Evolutionary conservation across 2,888 invertebrate genomes (phyloP).

Genomic region (Metacarcinus magister): DNA sequence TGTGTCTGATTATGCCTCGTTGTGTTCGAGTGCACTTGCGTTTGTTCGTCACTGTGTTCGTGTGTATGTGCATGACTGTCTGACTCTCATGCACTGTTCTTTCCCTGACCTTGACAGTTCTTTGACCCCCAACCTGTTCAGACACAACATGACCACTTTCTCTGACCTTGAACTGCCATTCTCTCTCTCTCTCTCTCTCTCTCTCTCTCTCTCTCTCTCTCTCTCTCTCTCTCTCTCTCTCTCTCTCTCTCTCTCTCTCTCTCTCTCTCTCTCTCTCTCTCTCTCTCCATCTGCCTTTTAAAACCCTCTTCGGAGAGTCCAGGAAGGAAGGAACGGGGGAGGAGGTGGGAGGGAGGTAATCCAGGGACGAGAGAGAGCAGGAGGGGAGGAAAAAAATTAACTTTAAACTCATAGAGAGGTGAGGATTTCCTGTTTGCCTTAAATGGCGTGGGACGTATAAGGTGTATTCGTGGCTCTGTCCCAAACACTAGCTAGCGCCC

Average conservation of each 20-base stretch:
- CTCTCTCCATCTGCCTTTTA: not conserved
- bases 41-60: not conserved
- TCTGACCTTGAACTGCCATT: constrained; percentile 40
- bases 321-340: not conserved
- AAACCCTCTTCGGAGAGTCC: not conserved
- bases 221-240: constrained; percentile 46
- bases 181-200: constrained; percentile 18
- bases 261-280: not conserved
- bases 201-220: constrained; percentile 30
- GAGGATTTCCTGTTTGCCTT: constrained; percentile 50
- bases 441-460: constrained; percentile 1
- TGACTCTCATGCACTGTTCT: constrained; percentile 39
- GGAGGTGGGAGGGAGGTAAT: not conserved
- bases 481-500: not conserved
- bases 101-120: constrained; percentile 48
- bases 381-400: not conserved
- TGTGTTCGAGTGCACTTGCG: not conserved
- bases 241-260: not conserved
- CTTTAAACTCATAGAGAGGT: constrained; percentile 27
- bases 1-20: not conserved
- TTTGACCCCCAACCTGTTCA: constrained; percentile 45
- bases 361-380: not conserved
- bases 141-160: constrained; percentile 48
- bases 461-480: not conserved
- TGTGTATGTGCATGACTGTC: constrained; percentile 29